Percentiles rank a stretch among this genome's conserved stretches.
These are phyloP conservation scores for Stenodema calcarata DNA, from an alignment of 2,888 invertebrate species.

Conservation along the genomic window DNA sequence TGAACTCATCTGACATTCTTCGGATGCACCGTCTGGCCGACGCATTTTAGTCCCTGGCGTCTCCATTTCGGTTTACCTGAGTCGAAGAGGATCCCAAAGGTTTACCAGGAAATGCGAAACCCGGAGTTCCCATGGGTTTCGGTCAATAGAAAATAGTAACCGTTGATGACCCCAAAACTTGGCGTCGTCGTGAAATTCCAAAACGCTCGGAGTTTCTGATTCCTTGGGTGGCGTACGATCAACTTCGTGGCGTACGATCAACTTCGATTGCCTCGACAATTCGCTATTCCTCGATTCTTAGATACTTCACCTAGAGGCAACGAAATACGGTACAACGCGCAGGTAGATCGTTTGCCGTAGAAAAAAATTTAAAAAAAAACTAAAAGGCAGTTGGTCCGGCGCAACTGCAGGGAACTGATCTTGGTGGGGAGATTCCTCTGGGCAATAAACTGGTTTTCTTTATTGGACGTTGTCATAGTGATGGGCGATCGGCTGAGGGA, in stretches of 20 bases:
- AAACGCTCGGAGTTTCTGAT: no score
- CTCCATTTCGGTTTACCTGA: neutral
- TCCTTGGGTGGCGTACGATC: no score
- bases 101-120: neutral
- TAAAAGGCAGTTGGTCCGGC: neutral
- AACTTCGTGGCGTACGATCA: no score
- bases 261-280: no score
- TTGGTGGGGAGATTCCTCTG: neutral
- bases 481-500: neutral
- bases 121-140: neutral
- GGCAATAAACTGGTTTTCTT: slow-evolving; percentile 24
- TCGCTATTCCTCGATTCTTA: neutral
- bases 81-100: neutral
- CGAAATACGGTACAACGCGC: neutral
- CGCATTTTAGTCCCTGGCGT: neutral
- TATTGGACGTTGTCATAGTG: slow-evolving; percentile 19
- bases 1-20: neutral
- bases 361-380: no score
- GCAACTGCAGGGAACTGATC: neutral
- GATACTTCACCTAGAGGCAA: neutral
- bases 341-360: neutral
- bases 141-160: neutral
- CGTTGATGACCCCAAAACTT: no score
- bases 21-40: neutral
- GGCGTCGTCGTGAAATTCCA: no score